Evolutionary conservation across 2,113 vertebrate species (phyloP), one percentile per base, ranked within the genome.

Genomic region (Sitta europaea): DNA sequence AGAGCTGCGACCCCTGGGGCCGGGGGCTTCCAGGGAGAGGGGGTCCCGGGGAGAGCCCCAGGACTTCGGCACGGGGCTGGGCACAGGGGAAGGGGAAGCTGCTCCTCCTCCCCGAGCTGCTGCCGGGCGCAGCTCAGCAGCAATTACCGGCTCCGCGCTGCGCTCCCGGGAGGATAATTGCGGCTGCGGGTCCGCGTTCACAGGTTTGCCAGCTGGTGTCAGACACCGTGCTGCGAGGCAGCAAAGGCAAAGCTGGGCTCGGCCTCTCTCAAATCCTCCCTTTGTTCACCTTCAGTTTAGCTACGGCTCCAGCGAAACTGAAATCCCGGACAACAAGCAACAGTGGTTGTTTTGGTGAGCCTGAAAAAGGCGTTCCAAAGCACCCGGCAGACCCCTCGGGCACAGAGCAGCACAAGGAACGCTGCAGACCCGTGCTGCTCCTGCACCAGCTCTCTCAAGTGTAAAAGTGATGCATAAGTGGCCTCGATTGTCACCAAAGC

Each of bases 261-360:
- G 83, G 79, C 59, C 82, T 42, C 40, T 40, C 36, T 55, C 66
- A 94, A 76, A 93, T 79, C 88, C 82, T 77, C 24, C n/a, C 48
- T 94, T 92, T 92, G n/a, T 57, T 95, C 86, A 31, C 79, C 85
- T 70, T n/a, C 13, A 9, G 36, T 70, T 96, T 76, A 87, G 57
- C 94, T 48, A 18, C 77, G 80, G 17, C 80, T 63, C 50, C 94
- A 94, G 90, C 71, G 94, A 83, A 79, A 47, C 61, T 2, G 36
- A 85, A 92, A 82, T 48, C 86, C 66, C 6, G 8, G 36, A 43
- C 45, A 71, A 28, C 16, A 33, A 27, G 36, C 55, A 82, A 25
- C 72, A 88, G 59, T 9, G 71, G 14, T 45, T 45, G 21, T 10
- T 77, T 63, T 18, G 9, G 36, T 29, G 79, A 19, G 25, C 78